Base-by-base conservation (phyloP, 1,140 invertebrate species). In the Brachionus sp. region DNA sequence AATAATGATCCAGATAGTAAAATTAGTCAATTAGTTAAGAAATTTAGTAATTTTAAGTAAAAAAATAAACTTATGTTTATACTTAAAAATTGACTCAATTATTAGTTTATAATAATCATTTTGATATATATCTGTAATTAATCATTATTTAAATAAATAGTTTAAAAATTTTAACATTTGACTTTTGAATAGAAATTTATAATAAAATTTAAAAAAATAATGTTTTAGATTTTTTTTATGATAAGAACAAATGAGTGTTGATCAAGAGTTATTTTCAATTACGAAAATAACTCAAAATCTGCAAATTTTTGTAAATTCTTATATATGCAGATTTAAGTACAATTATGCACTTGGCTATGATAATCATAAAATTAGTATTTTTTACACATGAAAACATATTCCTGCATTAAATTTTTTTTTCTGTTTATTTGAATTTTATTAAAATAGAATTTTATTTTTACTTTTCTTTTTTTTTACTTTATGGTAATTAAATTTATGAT, bases 21-120 rank as follows among this genome's bases (percentile, higher is more conserved):
- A 75, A 44, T 44, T 75, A 46, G 39, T 46, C 19, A 75, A 4
- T 13, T 46, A 46, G 23, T 75, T 2, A 46, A 46, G 19, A 39
- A 75, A 19, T 75, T 75, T 75, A 75, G 70, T 46, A 46, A 46
- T 50, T 75, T 46, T 46, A 29, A 75, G 46, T 5, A 68, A 33
- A 10, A 4, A 57, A 19, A 3, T 19, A 3, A 16, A 16, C n/a
- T 12, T 50, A 50, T 13, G 13, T 13, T 10, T 6, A 16, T 13
- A n/a, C 44, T 16, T 50, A 13, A 50, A n/a, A 50, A 50, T 3
- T 50, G 44, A 50, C 44, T 50, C 13, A 50, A 50, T n/a, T 16
- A 16, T 16, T 50, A 50, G 44, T 16, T 13, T 50, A n/a, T n/a
- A 13, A 50, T 50, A 50, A n/a, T 50, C 13, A 50, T 50, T 16